These are phyloP conservation scores for Esox niger DNA, from an alignment of 2,113 vertebrate genomes.

Conservation along the genomic window DNA sequence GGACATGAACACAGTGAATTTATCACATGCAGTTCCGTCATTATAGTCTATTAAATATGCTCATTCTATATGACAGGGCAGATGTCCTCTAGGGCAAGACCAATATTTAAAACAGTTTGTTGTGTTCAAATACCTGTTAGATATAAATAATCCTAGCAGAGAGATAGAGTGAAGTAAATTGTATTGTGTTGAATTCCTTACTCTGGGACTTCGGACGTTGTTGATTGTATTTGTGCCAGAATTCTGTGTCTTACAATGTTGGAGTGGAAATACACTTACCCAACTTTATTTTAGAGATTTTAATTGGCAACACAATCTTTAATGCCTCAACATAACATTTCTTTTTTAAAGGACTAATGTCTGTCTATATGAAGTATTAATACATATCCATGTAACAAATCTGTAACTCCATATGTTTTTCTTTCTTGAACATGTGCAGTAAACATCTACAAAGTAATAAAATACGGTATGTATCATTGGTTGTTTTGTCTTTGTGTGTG, in stretches of 20 bases:
- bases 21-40: too few relatives aligned
- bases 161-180: slow-evolving; percentile 24
- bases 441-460: slow-evolving; percentile 68
- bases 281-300: slow-evolving; percentile 60
- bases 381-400: slow-evolving; percentile 68
- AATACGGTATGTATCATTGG: slow-evolving; percentile 33
- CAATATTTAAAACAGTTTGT: too few relatives aligned
- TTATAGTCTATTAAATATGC: not conserved
- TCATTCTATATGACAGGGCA: too few relatives aligned
- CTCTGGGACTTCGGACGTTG: slow-evolving; percentile 56
- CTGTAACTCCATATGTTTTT: slow-evolving; percentile 66
- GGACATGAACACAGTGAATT: too few relatives aligned
- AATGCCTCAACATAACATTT: slow-evolving; percentile 59
- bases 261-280: slow-evolving; percentile 54
- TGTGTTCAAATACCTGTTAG: too few relatives aligned
- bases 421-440: slow-evolving; percentile 61
- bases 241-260: slow-evolving; percentile 61
- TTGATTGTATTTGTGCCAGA: slow-evolving; percentile 54
- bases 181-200: slow-evolving; percentile 37
- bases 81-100: too few relatives aligned
- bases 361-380: slow-evolving; percentile 53
- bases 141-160: slow-evolving; percentile 29
- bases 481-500: not conserved
- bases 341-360: slow-evolving; percentile 65
- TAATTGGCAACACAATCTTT: slow-evolving; percentile 53